Base-by-base conservation (phyloP, 2,797 vertebrate genomes). In the Bucorvus abyssinicus region DNA sequence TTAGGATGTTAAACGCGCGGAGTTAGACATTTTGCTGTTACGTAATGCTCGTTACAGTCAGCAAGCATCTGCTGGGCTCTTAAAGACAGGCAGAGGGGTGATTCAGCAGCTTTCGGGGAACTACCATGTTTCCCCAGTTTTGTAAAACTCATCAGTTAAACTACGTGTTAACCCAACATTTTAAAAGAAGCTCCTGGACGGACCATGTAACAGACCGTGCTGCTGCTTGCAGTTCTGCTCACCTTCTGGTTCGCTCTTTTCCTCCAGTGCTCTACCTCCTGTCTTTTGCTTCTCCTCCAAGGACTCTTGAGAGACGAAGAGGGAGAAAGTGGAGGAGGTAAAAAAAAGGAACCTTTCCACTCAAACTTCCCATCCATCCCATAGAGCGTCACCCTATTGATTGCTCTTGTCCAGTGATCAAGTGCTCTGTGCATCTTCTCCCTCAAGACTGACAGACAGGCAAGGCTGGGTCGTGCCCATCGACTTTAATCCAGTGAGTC, bases 11-110 rank as follows among this genome's bases (percentile, higher is more conserved):
- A 52, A 61, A 30, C 29, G 17, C 12, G 42, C 71, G 23, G 32
- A 55, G 17, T 32, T 79, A 52, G 6, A 4, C 0, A 0, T 59
- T 50, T 55, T 76, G 26, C 16, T 63, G 17, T 26, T 70, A 7
- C 3, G 2, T 19, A n/a, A 34, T 20, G 34, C 11, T 65, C 47
- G 9, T 4, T 30, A 2, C 23, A 38, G 20, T 21, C 30, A 70
- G 14, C 5, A 79, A 12, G 22, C 4, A 47, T 23, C 38, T 89
- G 13, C 16, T 50, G 64, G 45, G 7, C 22, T 64, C n/a, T 71
- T 38, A 20, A 27, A 44, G n/a, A 13, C 1, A 5, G 12, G 34
- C 42, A 40, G 34, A 40, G 11, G 15, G 10, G 14, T 44, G 6
- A 12, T 23, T 52, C 50, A 65, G 4, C 32, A 60, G 45, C 42